Percentiles rank a stretch among this genome's conserved stretches.
phyloP scores from a whole-genome alignment of 2,888 invertebrate species.

The Celastrina argiolus region DNA sequence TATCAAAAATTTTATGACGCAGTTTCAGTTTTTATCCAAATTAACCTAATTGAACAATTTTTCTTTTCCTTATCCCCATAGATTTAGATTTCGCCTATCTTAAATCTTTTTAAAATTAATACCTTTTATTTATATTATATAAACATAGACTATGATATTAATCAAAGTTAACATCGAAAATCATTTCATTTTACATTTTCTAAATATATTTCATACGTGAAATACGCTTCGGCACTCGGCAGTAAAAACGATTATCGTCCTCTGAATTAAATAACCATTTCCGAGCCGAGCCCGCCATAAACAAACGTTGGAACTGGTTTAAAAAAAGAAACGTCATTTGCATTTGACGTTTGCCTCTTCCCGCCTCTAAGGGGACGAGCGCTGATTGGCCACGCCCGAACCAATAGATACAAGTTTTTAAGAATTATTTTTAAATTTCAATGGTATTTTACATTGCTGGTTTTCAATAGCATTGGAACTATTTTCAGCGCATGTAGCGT shows the following conservation, averaged over 20 bases:
- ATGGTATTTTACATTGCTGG: slow-evolving; percentile 26
- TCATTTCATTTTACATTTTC: not conserved
- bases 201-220: not conserved
- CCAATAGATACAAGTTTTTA: slow-evolving; percentile 51
- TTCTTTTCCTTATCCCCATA: no score
- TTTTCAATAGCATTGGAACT: not conserved
- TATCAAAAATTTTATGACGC: no score
- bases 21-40: no score
- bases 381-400: slow-evolving; percentile 51
- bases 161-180: not conserved
- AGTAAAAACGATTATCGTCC: slow-evolving; percentile 30
- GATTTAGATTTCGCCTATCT: no score
- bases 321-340: slow-evolving; percentile 59
- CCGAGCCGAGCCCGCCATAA: slow-evolving; percentile 47
- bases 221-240: not conserved
- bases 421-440: slow-evolving; percentile 46
- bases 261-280: slow-evolving; percentile 47
- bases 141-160: not conserved
- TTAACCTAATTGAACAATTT: no score
- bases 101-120: no score
- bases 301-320: slow-evolving; percentile 60
- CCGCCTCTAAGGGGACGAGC: slow-evolving; percentile 57
- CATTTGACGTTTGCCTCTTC: slow-evolving; percentile 72
- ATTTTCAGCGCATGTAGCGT: not conserved
- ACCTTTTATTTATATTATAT: no score